These are phyloP conservation scores for Paracanthobrama guichenoti DNA, from an alignment of 2,113 vertebrate genomes.

Conservation along the genomic window DNA sequence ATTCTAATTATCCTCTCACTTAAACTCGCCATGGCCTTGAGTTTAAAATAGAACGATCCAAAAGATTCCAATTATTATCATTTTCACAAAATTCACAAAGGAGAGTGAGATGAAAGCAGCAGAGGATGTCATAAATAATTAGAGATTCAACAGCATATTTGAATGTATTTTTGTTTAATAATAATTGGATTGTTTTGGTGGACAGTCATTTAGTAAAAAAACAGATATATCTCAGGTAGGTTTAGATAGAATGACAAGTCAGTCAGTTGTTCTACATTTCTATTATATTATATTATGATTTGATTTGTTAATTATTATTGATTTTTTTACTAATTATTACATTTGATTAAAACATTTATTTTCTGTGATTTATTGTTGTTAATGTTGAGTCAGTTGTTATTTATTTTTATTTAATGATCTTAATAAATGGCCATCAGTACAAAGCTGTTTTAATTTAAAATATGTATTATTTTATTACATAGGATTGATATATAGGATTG, in stretches of 20 bases:
- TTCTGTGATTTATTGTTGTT: neutral
- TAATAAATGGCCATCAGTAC: neutral
- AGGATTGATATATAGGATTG: too few species aligned
- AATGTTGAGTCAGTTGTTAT: neutral
- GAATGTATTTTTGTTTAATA: slow-evolving; percentile 15
- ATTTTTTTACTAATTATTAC: neutral
- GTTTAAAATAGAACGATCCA: slow-evolving; percentile 47
- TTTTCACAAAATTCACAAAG: slow-evolving; percentile 47
- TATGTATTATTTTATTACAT: neutral
- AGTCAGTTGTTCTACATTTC: neutral
- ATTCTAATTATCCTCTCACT: slow-evolving; percentile 76
- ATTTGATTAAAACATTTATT: neutral
- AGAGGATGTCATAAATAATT: slow-evolving; percentile 28
- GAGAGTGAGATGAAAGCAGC: slow-evolving; percentile 37
- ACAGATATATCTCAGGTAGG: neutral
- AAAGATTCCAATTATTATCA: slow-evolving; percentile 51
- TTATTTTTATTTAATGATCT: neutral
- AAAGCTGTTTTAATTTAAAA: neutral
- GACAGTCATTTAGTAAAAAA: neutral
- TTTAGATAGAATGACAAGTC: neutral
- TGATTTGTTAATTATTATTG: neutral
- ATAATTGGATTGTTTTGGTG: slow-evolving; percentile 18
- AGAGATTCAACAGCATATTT: slow-evolving; percentile 19
- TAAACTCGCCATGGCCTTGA: slow-evolving; percentile 60
- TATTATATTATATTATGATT: neutral